These are phyloP conservation scores for Pterostichus madidus DNA, from an alignment of 2,888 invertebrate species.

Conservation along the genomic window DNA sequence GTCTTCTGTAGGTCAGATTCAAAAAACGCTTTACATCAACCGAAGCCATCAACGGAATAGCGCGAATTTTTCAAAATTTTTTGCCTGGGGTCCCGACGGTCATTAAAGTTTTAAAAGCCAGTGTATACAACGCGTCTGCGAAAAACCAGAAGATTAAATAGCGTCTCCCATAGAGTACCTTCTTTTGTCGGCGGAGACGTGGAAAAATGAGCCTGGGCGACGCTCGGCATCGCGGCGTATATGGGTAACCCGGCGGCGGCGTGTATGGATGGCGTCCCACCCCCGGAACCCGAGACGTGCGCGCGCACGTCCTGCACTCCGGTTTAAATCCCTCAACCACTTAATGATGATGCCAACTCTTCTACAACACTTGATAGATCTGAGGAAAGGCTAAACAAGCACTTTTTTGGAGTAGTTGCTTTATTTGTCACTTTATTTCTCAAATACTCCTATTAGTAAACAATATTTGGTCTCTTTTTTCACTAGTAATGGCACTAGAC, in stretches of 20 bases:
- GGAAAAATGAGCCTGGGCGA: slow-evolving; percentile 58
- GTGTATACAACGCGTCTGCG: slow-evolving; percentile 65
- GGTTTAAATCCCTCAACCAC: slow-evolving; percentile 48
- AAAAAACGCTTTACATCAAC: slow-evolving; percentile 66
- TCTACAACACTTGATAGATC: slow-evolving; percentile 40
- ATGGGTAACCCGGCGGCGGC: slow-evolving; percentile 40
- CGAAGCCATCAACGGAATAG: slow-evolving; percentile 64
- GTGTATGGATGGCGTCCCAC: slow-evolving; percentile 45
- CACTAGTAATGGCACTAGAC: too few relatives aligned
- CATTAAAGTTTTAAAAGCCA: slow-evolving; percentile 67
- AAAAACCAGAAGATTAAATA: slow-evolving; percentile 67
- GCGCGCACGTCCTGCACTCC: slow-evolving; percentile 16
- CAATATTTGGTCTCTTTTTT: too few relatives aligned
- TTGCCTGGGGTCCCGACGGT: slow-evolving; percentile 59
- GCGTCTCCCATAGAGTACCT: slow-evolving; percentile 66
- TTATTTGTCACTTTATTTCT: not conserved
- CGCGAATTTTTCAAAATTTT: slow-evolving; percentile 66
- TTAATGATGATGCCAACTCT: slow-evolving; percentile 59
- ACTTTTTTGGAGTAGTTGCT: slow-evolving; percentile 26
- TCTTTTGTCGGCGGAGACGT: slow-evolving; percentile 63
- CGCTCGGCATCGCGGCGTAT: slow-evolving; percentile 22
- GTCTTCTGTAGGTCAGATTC: slow-evolving; percentile 64
- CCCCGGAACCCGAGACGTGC: slow-evolving; percentile 17
- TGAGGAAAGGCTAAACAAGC: slow-evolving; percentile 26
- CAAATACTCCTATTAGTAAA: too few relatives aligned